Evolutionary conservation across 2,113 vertebrate genomes (phyloP).

Genomic region (Passer montanus): DNA sequence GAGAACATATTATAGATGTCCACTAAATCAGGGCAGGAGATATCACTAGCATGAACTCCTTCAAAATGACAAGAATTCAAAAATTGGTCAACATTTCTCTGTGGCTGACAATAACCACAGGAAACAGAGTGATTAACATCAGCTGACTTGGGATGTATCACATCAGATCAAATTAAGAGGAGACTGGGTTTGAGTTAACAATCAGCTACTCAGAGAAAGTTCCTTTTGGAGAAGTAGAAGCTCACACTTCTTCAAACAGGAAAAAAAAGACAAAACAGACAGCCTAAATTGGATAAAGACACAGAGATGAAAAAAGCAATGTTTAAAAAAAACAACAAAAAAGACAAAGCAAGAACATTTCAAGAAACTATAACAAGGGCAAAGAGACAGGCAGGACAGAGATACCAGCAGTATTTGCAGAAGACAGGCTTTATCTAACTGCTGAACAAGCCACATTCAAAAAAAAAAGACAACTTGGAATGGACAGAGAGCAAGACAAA

Average conservation of each 20-base stretch:
- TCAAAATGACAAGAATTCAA: background rate
- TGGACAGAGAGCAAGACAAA: background rate
- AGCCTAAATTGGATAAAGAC: background rate
- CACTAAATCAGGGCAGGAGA: constrained; percentile 31
- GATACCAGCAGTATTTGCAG: background rate
- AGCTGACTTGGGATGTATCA: background rate
- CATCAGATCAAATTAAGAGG: background rate
- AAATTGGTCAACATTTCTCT: background rate
- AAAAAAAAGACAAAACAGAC: background rate
- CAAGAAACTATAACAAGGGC: background rate
- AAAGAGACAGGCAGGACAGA: background rate
- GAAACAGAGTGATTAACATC: background rate
- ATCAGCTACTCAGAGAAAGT: background rate
- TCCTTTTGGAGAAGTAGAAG: background rate
- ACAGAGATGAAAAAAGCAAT: background rate
- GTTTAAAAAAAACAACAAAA: background rate
- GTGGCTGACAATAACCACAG: background rate
- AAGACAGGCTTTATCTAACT: background rate
- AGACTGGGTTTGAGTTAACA: background rate
- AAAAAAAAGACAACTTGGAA: background rate
- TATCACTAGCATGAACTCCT: background rate
- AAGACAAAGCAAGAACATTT: background rate
- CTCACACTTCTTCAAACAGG: background rate
- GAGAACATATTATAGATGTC: background rate
- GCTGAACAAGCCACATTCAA: background rate